Conservation (phyloP, 1,140 invertebrate species). For the Calliopsis andreniformis region DNA sequence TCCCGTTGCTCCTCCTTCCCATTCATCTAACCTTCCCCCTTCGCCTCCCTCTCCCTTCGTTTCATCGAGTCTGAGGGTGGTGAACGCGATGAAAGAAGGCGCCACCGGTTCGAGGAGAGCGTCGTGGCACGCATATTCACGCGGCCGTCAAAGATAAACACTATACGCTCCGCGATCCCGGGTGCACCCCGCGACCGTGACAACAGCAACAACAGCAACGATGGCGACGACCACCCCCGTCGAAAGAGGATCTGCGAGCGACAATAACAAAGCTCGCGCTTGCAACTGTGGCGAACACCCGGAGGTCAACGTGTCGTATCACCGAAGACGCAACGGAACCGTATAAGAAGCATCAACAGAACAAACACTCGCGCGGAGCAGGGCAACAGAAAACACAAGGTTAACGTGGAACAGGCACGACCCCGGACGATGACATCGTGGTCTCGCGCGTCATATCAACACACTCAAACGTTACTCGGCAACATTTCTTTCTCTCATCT, state of each 20-base stretch:
- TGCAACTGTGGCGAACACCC: background rate
- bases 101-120: slow-evolving; percentile 64
- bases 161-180: slow-evolving; percentile 44
- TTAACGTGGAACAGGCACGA: slow-evolving; percentile 40
- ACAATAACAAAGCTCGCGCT: background rate
- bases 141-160: slow-evolving; percentile 66
- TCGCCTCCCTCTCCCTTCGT: slow-evolving; percentile 17
- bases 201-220: background rate
- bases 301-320: background rate
- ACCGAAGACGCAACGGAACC: slow-evolving; percentile 9
- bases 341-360: slow-evolving; percentile 47
- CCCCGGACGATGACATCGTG: background rate
- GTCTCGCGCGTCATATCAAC: slow-evolving; percentile 56
- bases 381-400: slow-evolving; percentile 61
- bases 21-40: slow-evolving; percentile 59
- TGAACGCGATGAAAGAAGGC: slow-evolving; percentile 61
- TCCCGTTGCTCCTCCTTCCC: slow-evolving; percentile 12
- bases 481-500: slow-evolving; percentile 20
- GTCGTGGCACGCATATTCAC: slow-evolving; percentile 62
- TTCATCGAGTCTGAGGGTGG: slow-evolving; percentile 27
- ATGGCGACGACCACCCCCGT: background rate
- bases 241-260: background rate
- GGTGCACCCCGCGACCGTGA: background rate
- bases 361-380: slow-evolving; percentile 57
- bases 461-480: slow-evolving; percentile 44